Evolutionary conservation across 2,113 vertebrate genomes (phyloP).

Genomic region (Petrocephalus microphthalmus): DNA sequence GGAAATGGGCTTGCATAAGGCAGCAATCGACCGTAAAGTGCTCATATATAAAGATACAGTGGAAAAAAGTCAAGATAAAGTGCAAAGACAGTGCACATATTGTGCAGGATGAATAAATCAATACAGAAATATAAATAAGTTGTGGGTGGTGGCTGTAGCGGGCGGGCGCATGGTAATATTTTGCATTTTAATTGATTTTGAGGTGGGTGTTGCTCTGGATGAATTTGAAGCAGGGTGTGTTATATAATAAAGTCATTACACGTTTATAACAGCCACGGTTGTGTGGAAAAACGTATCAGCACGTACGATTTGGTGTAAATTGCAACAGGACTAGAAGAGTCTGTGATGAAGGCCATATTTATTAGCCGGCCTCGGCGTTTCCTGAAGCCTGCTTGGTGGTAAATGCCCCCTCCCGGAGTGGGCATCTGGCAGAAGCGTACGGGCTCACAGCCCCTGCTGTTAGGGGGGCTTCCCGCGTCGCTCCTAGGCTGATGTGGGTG

Average conservation of each 20-base stretch:
- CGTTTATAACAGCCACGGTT: background rate
- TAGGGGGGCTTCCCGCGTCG: background rate
- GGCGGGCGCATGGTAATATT: background rate
- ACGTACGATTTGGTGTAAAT: background rate
- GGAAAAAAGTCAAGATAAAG: background rate
- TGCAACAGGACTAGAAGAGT: background rate
- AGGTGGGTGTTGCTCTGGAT: background rate
- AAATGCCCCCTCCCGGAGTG: background rate
- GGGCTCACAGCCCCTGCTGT: background rate
- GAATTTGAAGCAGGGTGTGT: background rate
- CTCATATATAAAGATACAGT: background rate
- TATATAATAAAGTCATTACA: background rate
- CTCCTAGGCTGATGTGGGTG: background rate
- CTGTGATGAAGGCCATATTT: background rate
- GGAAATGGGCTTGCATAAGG: background rate
- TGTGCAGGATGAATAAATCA: background rate
- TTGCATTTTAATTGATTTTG: background rate
- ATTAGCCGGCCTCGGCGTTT: background rate
- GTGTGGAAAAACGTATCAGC: background rate
- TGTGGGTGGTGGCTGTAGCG: background rate
- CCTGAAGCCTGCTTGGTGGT: background rate
- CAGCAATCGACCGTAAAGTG: background rate
- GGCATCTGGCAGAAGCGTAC: background rate
- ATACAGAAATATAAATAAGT: background rate
- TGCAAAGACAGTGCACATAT: background rate